Percentiles rank a stretch among this genome's conserved stretches.
These are phyloP conservation scores for Collichthys lucidus DNA, from an alignment of 2,113 vertebrate genomes.

Conservation along the genomic window DNA sequence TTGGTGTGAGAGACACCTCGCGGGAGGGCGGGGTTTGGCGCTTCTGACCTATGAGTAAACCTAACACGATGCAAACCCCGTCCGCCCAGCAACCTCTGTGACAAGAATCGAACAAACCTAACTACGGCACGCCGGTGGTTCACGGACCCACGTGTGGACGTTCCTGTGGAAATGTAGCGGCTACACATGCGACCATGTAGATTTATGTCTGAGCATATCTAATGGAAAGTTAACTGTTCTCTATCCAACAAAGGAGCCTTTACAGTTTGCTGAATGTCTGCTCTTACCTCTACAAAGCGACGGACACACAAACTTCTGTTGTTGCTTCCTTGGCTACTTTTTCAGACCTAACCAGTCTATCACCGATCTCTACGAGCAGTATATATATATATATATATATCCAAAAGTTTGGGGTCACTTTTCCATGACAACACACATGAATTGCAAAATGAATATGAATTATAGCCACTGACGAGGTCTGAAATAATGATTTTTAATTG, in stretches of 20 bases:
- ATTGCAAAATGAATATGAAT: no score
- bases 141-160: constrained; percentile 65
- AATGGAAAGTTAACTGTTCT: rapidly evolving
- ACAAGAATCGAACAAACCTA: constrained; percentile 4
- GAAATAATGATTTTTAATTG: no score
- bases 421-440: no score
- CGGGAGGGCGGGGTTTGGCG: neutral
- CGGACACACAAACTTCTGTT: constrained; percentile 5
- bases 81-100: rapidly evolving
- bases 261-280: neutral
- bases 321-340: neutral
- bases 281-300: constrained; percentile 61
- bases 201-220: neutral
- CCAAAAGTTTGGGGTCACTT: no score
- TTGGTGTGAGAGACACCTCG: rapidly evolving
- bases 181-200: rapidly evolving
- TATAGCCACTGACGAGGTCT: no score
- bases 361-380: neutral
- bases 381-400: neutral
- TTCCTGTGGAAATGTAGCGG: neutral
- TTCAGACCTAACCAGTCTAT: constrained; percentile 45
- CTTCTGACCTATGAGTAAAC: rapidly evolving
- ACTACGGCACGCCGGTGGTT: neutral
- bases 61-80: neutral
- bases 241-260: rapidly evolving